Conservation (phyloP, 2,888 invertebrate genomes). For the Petrolisthes manimaculis region DNA sequence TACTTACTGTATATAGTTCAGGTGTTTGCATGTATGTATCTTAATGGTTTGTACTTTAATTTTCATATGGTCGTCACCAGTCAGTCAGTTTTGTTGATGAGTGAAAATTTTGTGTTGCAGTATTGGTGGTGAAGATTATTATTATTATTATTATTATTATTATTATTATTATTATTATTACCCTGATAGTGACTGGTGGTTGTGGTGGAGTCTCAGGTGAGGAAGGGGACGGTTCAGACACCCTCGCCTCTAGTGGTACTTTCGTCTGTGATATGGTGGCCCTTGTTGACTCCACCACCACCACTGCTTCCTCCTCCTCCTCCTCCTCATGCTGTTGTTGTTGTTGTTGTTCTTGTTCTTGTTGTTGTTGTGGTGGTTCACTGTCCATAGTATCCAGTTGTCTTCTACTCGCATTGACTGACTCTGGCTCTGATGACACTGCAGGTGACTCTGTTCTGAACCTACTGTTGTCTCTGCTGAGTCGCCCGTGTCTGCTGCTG, state of each 20-base stretch:
- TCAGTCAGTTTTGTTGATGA: background rate
- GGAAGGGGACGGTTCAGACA: slow-evolving; percentile 18
- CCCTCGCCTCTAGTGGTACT: background rate
- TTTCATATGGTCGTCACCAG: background rate
- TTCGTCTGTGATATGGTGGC: background rate
- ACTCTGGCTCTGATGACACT: background rate
- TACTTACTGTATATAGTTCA: background rate
- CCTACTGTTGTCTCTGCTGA: background rate
- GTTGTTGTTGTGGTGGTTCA: too few species aligned
- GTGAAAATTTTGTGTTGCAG: background rate
- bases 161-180: background rate
- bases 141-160: background rate
- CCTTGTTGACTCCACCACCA: background rate
- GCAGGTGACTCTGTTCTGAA: slow-evolving; percentile 3
- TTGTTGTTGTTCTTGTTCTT: background rate
- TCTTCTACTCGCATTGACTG: background rate
- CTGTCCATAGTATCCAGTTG: too few species aligned
- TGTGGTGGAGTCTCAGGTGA: slow-evolving; percentile 13
- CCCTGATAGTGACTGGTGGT: background rate
- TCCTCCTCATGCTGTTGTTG: background rate
- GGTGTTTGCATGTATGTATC: background rate
- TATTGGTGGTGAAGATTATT: background rate
- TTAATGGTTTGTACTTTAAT: background rate
- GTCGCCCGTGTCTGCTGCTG: background rate
- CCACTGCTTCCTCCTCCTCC: background rate